phyloP scores from a whole-genome alignment of 1,140 invertebrate species.

The Pseudomyrmex cubaensis region DNA sequence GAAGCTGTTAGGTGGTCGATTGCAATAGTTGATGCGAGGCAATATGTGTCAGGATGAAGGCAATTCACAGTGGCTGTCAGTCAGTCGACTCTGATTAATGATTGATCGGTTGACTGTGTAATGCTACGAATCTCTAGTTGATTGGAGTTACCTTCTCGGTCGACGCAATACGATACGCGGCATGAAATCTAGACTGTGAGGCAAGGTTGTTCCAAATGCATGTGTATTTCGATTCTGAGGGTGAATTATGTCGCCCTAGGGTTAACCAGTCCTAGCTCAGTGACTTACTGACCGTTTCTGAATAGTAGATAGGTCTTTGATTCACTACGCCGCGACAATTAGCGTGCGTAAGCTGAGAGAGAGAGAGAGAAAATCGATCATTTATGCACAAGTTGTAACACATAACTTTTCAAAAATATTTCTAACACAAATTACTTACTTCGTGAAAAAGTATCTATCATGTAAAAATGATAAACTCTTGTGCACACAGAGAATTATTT shows the following conservation, averaged over 20 bases:
- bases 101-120: constrained; percentile 53
- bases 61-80: constrained; percentile 42
- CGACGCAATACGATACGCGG: constrained; percentile 26
- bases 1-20: constrained; percentile 21
- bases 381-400: no score
- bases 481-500: no score
- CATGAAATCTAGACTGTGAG: constrained; percentile 27
- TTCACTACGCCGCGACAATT: constrained; percentile 2
- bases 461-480: no score
- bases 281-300: constrained; percentile 4
- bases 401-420: no score
- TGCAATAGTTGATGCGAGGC: constrained; percentile 47
- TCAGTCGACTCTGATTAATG: constrained; percentile 51
- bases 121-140: constrained; percentile 46
- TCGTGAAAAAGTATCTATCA: no score
- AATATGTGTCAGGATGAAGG: constrained; percentile 53
- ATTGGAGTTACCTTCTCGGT: constrained; percentile 55
- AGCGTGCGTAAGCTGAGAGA: not conserved
- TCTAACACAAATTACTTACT: no score
- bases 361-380: no score
- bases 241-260: not conserved
- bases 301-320: not conserved
- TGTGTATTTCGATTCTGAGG: constrained; percentile 31
- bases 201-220: constrained; percentile 35
- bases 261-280: constrained; percentile 21